Conservation (phyloP, 2,797 vertebrate genomes). For the Trachops cirrhosus region DNA sequence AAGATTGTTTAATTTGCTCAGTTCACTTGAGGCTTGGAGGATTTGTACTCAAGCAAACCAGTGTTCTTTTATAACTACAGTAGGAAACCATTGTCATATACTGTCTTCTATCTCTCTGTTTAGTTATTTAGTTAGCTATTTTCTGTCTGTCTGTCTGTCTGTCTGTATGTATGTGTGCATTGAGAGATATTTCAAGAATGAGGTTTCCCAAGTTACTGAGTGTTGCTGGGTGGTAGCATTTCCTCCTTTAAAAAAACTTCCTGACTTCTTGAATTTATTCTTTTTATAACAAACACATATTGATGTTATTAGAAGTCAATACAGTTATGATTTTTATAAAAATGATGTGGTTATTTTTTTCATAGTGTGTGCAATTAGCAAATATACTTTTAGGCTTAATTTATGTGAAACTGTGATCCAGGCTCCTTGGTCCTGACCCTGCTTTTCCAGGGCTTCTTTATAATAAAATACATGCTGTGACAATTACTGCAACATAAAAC, state of each 20-base stretch:
- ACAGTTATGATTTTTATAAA: neutral
- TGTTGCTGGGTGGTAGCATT: neutral
- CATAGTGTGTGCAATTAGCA: neutral
- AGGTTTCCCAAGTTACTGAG: neutral
- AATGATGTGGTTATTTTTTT: neutral
- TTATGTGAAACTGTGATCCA: neutral
- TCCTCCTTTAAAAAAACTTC: neutral
- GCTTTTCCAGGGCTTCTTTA: neutral
- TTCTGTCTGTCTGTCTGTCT: neutral
- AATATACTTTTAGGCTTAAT: neutral
- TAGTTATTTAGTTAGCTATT: neutral
- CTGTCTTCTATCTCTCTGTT: neutral
- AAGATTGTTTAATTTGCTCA: neutral
- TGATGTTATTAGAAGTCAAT: constrained; percentile 1
- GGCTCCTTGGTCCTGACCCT: neutral
- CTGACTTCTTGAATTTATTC: neutral
- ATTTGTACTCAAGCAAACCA: neutral
- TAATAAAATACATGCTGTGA: neutral
- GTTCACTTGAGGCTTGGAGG: neutral
- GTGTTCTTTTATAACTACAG: neutral
- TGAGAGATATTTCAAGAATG: neutral
- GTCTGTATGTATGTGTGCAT: neutral
- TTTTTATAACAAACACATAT: neutral
- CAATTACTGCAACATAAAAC: neutral
- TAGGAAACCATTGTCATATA: neutral